Evolutionary conservation across 2,888 invertebrate genomes (phyloP).

Genomic region (Torymus tubicola): DNA sequence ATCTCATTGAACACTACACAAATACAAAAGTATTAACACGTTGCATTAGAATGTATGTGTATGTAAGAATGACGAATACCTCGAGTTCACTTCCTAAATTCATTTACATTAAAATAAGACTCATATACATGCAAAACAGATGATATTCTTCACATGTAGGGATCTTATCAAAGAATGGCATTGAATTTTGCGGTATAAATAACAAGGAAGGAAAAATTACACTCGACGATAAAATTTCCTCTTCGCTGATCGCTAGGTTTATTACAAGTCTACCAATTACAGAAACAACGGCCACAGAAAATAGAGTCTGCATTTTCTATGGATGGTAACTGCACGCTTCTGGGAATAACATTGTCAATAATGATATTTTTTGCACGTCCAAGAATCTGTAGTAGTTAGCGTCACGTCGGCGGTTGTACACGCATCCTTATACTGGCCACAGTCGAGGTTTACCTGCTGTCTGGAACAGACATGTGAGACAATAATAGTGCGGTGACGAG

Average conservation of each 20-base stretch:
- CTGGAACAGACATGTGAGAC: not conserved
- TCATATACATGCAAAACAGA: not conserved
- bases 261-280: constrained; percentile 21
- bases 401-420: not conserved
- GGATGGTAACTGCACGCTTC: constrained; percentile 19
- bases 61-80: too few species aligned
- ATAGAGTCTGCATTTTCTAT: constrained; percentile 15
- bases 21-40: too few species aligned
- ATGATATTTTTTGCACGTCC: constrained; percentile 28
- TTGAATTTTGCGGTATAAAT: not conserved
- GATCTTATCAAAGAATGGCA: not conserved
- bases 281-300: constrained; percentile 19
- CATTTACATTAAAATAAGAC: not conserved
- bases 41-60: too few species aligned
- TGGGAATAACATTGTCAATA: constrained; percentile 23
- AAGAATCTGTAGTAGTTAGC: constrained; percentile 12
- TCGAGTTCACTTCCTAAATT: too few species aligned
- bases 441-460: constrained; percentile 14
- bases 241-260: constrained; percentile 1
- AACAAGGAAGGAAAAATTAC: not conserved
- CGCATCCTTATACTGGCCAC: not conserved
- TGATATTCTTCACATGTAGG: not conserved
- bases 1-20: too few species aligned
- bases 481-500: too few species aligned
- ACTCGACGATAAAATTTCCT: not conserved